Conservation (phyloP, 2,888 invertebrate genomes). For the Blastobasis lacticolella region DNA sequence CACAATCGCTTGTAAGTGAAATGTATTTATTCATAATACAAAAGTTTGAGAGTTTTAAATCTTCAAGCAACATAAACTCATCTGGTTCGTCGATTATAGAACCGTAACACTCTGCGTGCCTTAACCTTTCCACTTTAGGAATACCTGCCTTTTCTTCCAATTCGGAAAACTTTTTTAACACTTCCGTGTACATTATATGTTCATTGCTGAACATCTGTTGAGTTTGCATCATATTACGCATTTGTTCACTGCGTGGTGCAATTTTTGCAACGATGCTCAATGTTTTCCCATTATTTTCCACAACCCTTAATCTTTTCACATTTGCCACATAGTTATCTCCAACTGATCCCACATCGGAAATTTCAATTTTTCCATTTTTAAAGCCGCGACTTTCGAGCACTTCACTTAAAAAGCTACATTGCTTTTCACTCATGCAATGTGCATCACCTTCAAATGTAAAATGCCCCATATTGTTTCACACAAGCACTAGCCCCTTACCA, state of each 20-base stretch:
- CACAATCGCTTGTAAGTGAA: background rate
- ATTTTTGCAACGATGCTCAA: conserved; percentile 29
- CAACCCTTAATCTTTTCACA: conserved; percentile 21
- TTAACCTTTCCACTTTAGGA: conserved; percentile 21
- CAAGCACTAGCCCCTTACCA: no score
- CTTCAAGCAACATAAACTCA: conserved; percentile 37
- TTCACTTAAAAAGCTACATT: no score
- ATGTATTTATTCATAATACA: conserved; percentile 24
- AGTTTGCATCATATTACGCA: conserved; percentile 14
- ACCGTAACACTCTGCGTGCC: conserved; percentile 29
- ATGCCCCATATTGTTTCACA: no score
- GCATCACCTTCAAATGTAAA: no score
- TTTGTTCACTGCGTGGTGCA: conserved; percentile 19
- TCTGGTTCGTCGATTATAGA: conserved; percentile 18
- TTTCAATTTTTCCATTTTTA: conserved; percentile 20
- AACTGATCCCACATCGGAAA: conserved; percentile 25
- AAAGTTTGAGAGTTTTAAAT: conserved; percentile 22
- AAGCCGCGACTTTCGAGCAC: conserved; percentile 15
- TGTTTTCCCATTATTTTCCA: conserved; percentile 21
- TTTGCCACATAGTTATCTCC: conserved; percentile 32
- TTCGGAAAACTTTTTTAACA: conserved; percentile 26
- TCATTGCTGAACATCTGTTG: conserved; percentile 20
- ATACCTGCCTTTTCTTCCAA: conserved; percentile 20
- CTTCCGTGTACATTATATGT: conserved; percentile 24
- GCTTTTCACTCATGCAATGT: no score